Evolutionary conservation across 2,113 vertebrate species (phyloP).

Genomic region (Felis chaus): DNA sequence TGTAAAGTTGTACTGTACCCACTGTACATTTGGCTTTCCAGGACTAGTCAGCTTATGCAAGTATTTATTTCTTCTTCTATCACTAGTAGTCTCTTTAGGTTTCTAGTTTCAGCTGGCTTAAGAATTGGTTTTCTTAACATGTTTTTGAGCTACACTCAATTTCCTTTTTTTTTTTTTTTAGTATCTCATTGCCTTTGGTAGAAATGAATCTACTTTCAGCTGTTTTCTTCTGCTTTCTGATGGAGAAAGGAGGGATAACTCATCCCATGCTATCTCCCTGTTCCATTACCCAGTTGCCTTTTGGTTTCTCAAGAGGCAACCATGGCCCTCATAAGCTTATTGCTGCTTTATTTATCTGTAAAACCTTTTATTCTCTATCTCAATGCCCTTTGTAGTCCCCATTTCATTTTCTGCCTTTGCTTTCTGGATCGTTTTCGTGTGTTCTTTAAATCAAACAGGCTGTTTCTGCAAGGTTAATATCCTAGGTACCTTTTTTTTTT

Average conservation of each 20-base stretch:
- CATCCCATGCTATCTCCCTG: not conserved
- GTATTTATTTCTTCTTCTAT: not conserved
- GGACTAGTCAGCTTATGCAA: not conserved
- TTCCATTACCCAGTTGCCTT: not conserved
- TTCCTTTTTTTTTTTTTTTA: not conserved
- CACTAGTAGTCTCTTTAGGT: not conserved
- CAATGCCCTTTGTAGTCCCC: constrained; percentile 33
- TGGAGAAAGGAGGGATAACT: not conserved
- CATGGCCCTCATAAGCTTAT: constrained; percentile 8
- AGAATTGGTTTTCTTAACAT: not conserved
- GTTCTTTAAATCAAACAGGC: constrained; percentile 52
- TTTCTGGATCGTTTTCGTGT: constrained; percentile 53
- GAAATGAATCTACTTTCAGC: not conserved
- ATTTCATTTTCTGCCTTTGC: constrained; percentile 60
- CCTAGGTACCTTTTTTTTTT: not conserved
- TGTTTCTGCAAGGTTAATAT: constrained; percentile 74
- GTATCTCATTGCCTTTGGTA: not conserved
- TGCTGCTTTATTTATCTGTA: constrained; percentile 61
- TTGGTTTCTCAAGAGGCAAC: constrained; percentile 58
- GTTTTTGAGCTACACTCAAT: not conserved
- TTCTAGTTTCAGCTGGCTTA: not conserved
- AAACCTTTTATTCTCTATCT: constrained; percentile 70
- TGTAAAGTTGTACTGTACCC: not conserved
- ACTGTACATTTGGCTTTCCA: not conserved
- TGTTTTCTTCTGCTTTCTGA: not conserved